Evolutionary conservation across 2,888 invertebrate genomes (phyloP), one percentile per base, ranked within the genome.

Genomic region (Spatulosminthurus flaviceps): DNA sequence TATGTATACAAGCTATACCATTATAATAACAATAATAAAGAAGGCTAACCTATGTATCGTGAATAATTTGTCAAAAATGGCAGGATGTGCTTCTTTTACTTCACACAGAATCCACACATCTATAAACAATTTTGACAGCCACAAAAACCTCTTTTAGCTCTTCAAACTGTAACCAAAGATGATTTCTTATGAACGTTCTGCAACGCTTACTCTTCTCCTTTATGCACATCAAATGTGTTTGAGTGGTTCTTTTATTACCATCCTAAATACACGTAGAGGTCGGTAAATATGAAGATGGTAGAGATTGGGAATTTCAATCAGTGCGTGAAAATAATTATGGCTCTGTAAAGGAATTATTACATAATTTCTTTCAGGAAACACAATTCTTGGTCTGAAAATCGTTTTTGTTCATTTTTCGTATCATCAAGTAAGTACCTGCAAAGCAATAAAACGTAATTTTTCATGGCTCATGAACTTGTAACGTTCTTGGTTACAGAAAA

Each of bases 281-380:
- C n/a, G n/a, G n/a, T n/a, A n/a, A n/a, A n/a, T n/a, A n/a, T n/a
- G n/a, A n/a, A n/a, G n/a, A n/a, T n/a, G n/a, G 9, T 5, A 51
- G n/a, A n/a, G 19, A 16, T 51, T 51, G 1, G 5, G 51, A 51
- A 51, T 51, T 51, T 51, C 51, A 51, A 51, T 51, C 51, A 51
- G 51, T 51, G 51, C 51, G 16, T 51, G 51, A 51, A n/a, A n/a
- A n/a, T 19, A 51, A 51, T 51, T 51, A n/a, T 51, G 51, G 51
- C 5, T 41, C 13, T 41, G 41, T 7, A 9, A 9, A 13, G 41
- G 7, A 13, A 9, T 41, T 7, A 41, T n/a, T n/a, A n/a, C n/a
- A n/a, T n/a, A n/a, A n/a, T n/a, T n/a, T n/a, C n/a, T n/a, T n/a
- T n/a, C n/a, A n/a, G n/a, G n/a, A n/a, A n/a, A n/a, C n/a, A n/a